Evolutionary conservation across 1,140 invertebrate genomes (phyloP).

Genomic region (Caenorhabditis tropicalis): DNA sequence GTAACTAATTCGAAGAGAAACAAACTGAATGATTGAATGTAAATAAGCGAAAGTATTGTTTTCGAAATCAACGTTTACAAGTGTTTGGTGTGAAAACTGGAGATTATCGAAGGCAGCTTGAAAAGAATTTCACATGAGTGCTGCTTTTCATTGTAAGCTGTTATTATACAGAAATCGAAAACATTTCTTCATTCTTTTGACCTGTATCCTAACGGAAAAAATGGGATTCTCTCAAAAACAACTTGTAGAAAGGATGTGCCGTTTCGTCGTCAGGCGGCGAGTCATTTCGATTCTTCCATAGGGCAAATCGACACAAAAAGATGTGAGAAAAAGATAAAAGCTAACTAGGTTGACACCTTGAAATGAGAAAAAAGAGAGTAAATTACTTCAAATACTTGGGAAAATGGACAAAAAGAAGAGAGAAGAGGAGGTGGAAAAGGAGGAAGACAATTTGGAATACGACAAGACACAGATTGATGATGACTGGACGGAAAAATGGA

Average conservation of each 20-base stretch:
- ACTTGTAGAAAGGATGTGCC: not conserved
- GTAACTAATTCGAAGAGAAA: too few relatives aligned
- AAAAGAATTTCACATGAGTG: not conserved
- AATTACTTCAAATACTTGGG: slow-evolving; percentile 19
- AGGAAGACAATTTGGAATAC: not conserved
- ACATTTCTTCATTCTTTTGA: not conserved
- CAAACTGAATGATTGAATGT: too few relatives aligned
- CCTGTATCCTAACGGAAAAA: too few relatives aligned
- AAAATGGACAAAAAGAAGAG: not conserved
- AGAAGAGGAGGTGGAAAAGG: not conserved
- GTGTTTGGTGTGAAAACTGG: not conserved
- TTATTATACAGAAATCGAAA: not conserved
- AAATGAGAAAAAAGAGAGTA: not conserved
- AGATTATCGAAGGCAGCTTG: not conserved
- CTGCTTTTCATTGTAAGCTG: not conserved
- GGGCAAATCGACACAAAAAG: not conserved
- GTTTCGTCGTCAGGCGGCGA: not conserved
- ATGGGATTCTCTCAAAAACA: not conserved
- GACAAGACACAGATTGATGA: slow-evolving; percentile 26
- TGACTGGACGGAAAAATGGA: not conserved
- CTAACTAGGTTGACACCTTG: slow-evolving; percentile 31
- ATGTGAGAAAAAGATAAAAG: slow-evolving; percentile 26
- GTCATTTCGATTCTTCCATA: not conserved
- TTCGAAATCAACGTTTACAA: too few relatives aligned
- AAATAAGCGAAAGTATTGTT: too few relatives aligned